These are phyloP conservation scores for Centroberyx gerrardi DNA, from an alignment of 2,797 vertebrate species.

Conservation along the genomic window DNA sequence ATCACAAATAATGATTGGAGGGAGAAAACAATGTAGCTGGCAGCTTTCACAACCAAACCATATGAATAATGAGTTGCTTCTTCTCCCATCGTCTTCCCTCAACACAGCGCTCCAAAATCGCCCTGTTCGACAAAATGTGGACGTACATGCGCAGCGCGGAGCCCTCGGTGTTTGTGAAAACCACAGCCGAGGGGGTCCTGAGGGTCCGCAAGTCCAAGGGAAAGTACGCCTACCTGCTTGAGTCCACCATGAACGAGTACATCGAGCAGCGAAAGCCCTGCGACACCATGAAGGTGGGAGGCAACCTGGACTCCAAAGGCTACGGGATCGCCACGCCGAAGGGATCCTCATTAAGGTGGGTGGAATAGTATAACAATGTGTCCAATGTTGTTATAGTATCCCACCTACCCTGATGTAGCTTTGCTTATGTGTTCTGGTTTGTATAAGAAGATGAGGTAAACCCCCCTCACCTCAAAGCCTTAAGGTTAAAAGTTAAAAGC, in stretches of 20 bases:
- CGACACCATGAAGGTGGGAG: constrained; percentile 99
- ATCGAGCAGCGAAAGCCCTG: constrained; percentile 99
- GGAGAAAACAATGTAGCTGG: too few species aligned
- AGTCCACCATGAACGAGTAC: constrained; percentile 99
- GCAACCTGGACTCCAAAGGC: constrained; percentile 99
- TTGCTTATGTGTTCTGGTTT: constrained; percentile 98
- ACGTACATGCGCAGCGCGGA: constrained; percentile 99
- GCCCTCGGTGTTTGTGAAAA: constrained; percentile 99
- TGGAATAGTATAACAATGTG: constrained; percentile 99
- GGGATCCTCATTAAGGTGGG: constrained; percentile 99
- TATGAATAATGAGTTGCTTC: not conserved
- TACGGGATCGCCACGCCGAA: constrained; percentile 99
- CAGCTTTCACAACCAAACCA: not conserved
- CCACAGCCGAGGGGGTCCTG: constrained; percentile 97
- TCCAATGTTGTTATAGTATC: constrained; percentile 99
- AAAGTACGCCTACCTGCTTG: constrained; percentile 98
- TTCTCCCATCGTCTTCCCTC: constrained; percentile 1
- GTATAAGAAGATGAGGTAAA: constrained; percentile 96
- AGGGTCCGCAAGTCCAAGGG: constrained; percentile 99
- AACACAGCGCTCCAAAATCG: constrained; percentile 97
- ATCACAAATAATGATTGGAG: not conserved
- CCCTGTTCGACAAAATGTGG: constrained; percentile 99
- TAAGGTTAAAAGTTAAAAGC: constrained; percentile 49
- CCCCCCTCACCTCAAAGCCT: constrained; percentile 55
- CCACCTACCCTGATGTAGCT: constrained; percentile 99